These are phyloP conservation scores for Aegypius monachus DNA, from an alignment of 2,113 vertebrate species.

Conservation along the genomic window DNA sequence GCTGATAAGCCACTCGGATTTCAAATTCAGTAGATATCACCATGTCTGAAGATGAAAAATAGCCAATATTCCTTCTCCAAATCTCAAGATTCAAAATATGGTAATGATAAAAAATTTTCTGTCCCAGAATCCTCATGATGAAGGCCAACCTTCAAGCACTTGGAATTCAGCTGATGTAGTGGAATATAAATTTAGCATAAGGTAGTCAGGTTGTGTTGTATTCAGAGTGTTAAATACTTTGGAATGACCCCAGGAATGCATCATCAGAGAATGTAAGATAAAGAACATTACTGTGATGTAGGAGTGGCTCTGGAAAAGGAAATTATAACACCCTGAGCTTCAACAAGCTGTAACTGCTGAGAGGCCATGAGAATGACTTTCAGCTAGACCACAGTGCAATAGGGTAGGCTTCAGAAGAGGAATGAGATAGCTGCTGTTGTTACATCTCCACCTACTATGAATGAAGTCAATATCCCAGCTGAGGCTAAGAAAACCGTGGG, in stretches of 20 bases:
- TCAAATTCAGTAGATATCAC: neutral
- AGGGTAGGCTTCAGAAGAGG: neutral
- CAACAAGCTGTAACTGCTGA: neutral
- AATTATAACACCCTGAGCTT: neutral
- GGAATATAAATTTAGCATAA: neutral
- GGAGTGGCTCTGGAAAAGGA: neutral
- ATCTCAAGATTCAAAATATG: neutral
- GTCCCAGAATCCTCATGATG: neutral
- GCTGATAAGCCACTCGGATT: neutral
- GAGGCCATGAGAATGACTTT: neutral
- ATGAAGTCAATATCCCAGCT: neutral
- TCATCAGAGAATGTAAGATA: neutral
- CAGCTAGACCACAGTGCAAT: neutral
- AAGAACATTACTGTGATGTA: neutral
- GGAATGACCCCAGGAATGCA: neutral
- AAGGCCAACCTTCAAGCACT: neutral
- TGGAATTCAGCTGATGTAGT: neutral
- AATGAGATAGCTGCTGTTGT: neutral
- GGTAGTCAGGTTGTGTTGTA: neutral
- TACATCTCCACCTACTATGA: neutral
- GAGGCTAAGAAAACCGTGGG: neutral
- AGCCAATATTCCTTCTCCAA: neutral
- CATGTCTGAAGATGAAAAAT: neutral
- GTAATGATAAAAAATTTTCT: neutral
- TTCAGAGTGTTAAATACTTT: neutral